These are phyloP conservation scores for Rhinoptilus africanus DNA, from an alignment of 2,113 vertebrate genomes.

Conservation along the genomic window DNA sequence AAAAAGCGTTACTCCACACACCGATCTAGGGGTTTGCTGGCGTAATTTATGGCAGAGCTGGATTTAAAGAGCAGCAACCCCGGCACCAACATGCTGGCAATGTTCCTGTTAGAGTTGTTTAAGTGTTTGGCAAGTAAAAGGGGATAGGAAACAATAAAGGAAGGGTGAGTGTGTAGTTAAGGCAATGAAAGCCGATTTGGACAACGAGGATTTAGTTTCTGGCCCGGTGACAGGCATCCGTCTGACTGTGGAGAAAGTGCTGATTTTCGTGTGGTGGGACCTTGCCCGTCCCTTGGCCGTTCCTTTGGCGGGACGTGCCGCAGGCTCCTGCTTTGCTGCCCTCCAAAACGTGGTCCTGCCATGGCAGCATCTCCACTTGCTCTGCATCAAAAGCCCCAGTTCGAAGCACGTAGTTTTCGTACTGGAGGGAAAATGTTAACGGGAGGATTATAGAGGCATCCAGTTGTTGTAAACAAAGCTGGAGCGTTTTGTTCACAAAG, in stretches of 20 bases:
- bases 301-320: not conserved
- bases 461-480: constrained; percentile 60
- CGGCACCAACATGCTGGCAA: not conserved
- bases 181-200: not conserved
- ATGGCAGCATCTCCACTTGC: not conserved
- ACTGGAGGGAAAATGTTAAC: constrained; percentile 27
- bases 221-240: not conserved
- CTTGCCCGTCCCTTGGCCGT: not conserved
- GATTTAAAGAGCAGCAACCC: not conserved
- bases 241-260: not conserved
- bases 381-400: not conserved
- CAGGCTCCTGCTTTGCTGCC: not conserved
- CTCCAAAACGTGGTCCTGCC: rapidly evolving
- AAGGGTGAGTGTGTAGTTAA: not conserved
- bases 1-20: not conserved
- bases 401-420: not conserved
- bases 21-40: not conserved
- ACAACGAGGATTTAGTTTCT: not conserved
- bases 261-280: not conserved
- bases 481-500: constrained; percentile 48
- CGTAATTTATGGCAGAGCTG: not conserved
- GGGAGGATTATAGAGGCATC: constrained; percentile 52
- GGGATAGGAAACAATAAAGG: not conserved
- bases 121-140: not conserved
- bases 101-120: not conserved